Evolutionary conservation across 2,888 invertebrate genomes (phyloP), one percentile per base, ranked within the genome.

Genomic region (Epistrophella euchroma): DNA sequence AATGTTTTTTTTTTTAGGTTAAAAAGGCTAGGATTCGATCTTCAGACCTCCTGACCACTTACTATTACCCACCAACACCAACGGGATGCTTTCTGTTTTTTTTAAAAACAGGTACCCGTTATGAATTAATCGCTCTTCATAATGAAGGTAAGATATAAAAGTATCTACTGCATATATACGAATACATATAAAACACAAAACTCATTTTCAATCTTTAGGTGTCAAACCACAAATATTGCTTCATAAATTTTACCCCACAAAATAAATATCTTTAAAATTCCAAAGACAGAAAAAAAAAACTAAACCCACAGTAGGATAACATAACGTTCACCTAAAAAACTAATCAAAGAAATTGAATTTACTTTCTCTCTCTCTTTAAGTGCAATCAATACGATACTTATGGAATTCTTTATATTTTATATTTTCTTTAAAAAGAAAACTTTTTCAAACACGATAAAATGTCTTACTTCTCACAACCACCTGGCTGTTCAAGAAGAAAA

Each of bases 321-420:
- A 35, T 52, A 15, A 35, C 35, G 37, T 35, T 47, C 22, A 64
- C 28, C 32, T 50, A 32, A 68, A 68, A 68, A 81, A 76, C 76
- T 66, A 66, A 72, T 82, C 72, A 71, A 72, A 28, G 55, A 72
- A 71, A 82, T 35, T 77, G 77, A 77, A 58, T 71, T 75, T 62
- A 70, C 70, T 71, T 76, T 40, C 56, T 22, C 17, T 60, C 35
- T 35, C 15, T 35, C 56, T 10, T 17, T 19, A 60, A 52, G 28
- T 45, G 66, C 72, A 73, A 78, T 83, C 78, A 73, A 78, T 73
- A 50, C 68, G 52, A 71, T 73, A 83, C 82, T 73, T 81, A 72
- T 81, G 76, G 50, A 68, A 60, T 74, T 77, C 9, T 22, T 68
- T 58, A 37, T 37, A 19, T 15, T 72, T 66, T 35, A 50, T 37